Conservation (phyloP, 1,140 invertebrate genomes). For the Drosophila athabasca region DNA sequence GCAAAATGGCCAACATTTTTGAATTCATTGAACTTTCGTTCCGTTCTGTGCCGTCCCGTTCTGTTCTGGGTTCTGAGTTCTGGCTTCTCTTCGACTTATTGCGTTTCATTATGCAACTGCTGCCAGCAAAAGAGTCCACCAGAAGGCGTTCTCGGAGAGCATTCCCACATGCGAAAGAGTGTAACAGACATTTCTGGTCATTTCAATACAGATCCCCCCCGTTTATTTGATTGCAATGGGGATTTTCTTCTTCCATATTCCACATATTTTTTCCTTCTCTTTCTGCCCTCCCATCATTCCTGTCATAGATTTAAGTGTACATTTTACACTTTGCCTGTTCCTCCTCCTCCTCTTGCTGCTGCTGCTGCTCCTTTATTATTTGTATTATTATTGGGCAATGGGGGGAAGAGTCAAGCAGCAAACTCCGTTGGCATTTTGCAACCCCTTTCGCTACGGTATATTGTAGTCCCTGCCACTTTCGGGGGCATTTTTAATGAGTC, state of each 20-base stretch:
- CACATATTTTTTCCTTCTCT: no score
- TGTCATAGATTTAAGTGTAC: slow-evolving; percentile 72
- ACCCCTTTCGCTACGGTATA: slow-evolving; percentile 22
- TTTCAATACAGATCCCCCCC: no score
- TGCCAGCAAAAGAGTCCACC: no score
- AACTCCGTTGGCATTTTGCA: slow-evolving; percentile 44
- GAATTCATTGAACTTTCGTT: slow-evolving; percentile 78
- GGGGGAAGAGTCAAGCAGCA: background rate
- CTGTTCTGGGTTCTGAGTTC: slow-evolving; percentile 9
- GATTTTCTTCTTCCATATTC: no score
- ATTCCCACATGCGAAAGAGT: no score
- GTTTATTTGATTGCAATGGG: no score
- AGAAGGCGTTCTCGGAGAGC: no score
- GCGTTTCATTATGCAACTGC: background rate
- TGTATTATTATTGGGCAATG: slow-evolving; percentile 35
- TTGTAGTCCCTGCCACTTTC: slow-evolving; percentile 12
- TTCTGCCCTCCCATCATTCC: slow-evolving; percentile 36
- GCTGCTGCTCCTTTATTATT: background rate
- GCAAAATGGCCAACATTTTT: slow-evolving; percentile 74
- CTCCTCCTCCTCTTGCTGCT: slow-evolving; percentile 4
- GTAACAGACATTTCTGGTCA: no score
- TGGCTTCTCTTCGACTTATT: background rate
- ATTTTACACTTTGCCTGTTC: slow-evolving; percentile 65
- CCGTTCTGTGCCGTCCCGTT: slow-evolving; percentile 16
- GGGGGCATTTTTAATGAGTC: slow-evolving; percentile 69